Evolutionary conservation across 2,888 invertebrate genomes (phyloP).

Genomic region (Drosophila melanocephala): DNA sequence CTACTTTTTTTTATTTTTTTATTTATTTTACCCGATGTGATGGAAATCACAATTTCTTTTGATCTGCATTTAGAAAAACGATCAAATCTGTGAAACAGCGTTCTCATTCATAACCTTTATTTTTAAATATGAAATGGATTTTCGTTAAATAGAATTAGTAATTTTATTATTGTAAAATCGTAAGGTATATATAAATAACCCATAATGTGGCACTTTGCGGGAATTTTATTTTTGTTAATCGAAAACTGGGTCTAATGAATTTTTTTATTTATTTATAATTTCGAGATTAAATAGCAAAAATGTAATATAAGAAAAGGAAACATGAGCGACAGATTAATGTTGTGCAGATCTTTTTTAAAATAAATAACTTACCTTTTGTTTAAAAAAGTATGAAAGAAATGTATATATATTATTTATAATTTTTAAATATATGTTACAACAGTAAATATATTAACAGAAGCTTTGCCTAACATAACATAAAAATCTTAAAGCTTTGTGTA

Average conservation of each 20-base stretch:
- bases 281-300: neutral
- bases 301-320: neutral
- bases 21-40: too few species aligned
- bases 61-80: too few species aligned
- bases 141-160: neutral
- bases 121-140: neutral
- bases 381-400: neutral
- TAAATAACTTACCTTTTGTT: neutral
- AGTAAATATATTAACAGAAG: slow-evolving; percentile 27
- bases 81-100: neutral
- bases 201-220: neutral
- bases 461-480: slow-evolving; percentile 26
- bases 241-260: neutral
- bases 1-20: neutral
- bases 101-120: neutral
- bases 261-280: neutral
- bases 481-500: neutral
- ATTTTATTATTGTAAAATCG: neutral
- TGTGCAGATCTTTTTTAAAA: neutral
- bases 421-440: neutral
- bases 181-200: neutral
- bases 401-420: neutral
- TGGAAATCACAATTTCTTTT: neutral
- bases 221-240: neutral
- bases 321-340: neutral